phyloP scores from a whole-genome alignment of 2,797 vertebrate genomes.

The Gobionotothen gibberifrons region DNA sequence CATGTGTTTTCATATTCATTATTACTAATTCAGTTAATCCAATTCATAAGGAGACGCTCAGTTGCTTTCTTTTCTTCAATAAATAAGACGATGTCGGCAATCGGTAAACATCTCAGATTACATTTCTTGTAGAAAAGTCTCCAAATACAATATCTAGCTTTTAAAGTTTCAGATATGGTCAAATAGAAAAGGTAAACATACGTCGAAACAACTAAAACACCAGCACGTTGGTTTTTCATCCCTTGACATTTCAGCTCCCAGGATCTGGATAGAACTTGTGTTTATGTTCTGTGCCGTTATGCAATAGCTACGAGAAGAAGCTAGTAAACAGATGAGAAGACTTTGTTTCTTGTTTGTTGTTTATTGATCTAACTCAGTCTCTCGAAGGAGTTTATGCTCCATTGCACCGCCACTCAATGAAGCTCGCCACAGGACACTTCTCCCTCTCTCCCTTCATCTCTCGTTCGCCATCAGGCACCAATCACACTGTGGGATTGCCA shows the following conservation, averaged over 20 bases:
- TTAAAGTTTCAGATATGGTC: background rate
- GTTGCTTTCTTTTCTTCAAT: background rate
- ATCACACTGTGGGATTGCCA: constrained; percentile 63
- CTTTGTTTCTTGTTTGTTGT: constrained; percentile 21
- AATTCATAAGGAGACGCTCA: background rate
- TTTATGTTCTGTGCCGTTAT: background rate
- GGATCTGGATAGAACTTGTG: background rate
- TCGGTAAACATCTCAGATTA: background rate
- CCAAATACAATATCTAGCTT: background rate
- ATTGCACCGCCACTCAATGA: constrained; percentile 62
- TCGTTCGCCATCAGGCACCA: constrained; percentile 49
- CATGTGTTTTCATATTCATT: background rate
- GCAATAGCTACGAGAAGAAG: constrained; percentile 10
- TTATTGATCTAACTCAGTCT: constrained; percentile 50
- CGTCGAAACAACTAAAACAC: background rate
- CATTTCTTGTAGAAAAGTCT: background rate
- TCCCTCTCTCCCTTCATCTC: constrained; percentile 39
- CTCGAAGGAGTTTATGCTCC: constrained; percentile 49
- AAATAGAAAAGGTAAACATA: background rate
- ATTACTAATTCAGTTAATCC: background rate
- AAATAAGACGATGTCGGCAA: no score
- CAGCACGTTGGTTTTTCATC: background rate
- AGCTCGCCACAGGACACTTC: constrained; percentile 62
- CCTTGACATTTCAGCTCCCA: background rate
- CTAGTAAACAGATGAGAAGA: constrained; percentile 4